Conservation (phyloP, 2,113 vertebrate species). For the Syngnathoides biaculeatus region DNA sequence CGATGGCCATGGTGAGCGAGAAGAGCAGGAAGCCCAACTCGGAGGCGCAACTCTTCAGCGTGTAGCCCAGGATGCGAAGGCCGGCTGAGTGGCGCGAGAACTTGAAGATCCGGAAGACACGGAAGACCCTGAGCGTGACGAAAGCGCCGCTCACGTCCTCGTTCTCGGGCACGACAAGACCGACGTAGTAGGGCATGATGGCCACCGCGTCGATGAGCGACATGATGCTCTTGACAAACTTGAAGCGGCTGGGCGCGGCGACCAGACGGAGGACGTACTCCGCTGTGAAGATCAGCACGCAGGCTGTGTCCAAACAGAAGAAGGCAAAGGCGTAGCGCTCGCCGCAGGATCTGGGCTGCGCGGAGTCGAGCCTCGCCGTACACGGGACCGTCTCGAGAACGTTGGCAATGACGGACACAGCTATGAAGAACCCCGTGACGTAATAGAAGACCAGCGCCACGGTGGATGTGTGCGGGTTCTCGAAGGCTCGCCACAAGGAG, state of each 20-base stretch:
- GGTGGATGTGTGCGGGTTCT: slow-evolving; percentile 97
- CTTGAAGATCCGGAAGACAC: slow-evolving; percentile 98
- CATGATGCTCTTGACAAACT: slow-evolving; percentile 93
- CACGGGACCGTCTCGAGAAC: slow-evolving; percentile 96
- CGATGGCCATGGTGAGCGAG: slow-evolving; percentile 98
- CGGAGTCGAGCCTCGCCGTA: slow-evolving; percentile 67
- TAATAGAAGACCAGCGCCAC: slow-evolving; percentile 97
- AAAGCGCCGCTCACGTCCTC: slow-evolving; percentile 98
- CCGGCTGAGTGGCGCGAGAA: slow-evolving; percentile 97
- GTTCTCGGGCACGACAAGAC: slow-evolving; percentile 94
- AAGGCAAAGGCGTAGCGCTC: slow-evolving; percentile 91
- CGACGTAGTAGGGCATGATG: slow-evolving; percentile 97
- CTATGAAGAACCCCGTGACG: slow-evolving; percentile 97
- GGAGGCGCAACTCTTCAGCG: slow-evolving; percentile 94
- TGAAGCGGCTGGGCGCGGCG: slow-evolving; percentile 88
- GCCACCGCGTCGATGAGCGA: slow-evolving; percentile 96
- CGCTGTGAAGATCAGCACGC: slow-evolving; percentile 97
- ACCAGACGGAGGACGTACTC: slow-evolving; percentile 90
- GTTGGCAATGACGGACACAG: slow-evolving; percentile 92
- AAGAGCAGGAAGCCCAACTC: slow-evolving; percentile 98
- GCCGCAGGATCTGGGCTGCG: slow-evolving; percentile 84
- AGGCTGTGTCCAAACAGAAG: slow-evolving; percentile 97
- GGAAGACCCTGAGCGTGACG: slow-evolving; percentile 92
- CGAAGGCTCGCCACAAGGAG: slow-evolving; percentile 92
- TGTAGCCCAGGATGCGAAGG: slow-evolving; percentile 94